phyloP scores from a whole-genome alignment of 2,797 vertebrate species.

The Zenarchopterus dispar region DNA sequence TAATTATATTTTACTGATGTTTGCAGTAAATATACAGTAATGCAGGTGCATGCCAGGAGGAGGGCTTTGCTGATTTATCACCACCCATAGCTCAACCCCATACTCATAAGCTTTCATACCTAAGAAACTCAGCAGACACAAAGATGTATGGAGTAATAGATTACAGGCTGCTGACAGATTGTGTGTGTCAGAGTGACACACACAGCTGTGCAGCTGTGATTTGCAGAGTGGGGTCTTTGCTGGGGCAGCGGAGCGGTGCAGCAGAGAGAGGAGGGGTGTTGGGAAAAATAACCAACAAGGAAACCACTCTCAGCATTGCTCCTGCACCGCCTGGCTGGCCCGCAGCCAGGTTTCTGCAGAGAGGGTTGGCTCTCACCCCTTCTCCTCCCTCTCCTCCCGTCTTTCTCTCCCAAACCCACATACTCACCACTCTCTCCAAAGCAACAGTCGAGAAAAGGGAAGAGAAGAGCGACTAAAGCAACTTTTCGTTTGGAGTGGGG shows the following conservation, averaged over 20 bases:
- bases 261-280: slow-evolving; percentile 32
- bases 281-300: slow-evolving; percentile 74
- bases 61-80: no score
- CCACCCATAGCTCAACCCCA: background rate
- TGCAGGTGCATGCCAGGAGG: no score
- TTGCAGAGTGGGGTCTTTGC: slow-evolving; percentile 43
- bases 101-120: background rate
- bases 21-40: no score
- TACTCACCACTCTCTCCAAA: slow-evolving; percentile 73
- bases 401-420: slow-evolving; percentile 70
- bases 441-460: slow-evolving; percentile 66
- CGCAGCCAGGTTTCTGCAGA: slow-evolving; percentile 66
- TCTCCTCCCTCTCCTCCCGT: slow-evolving; percentile 65
- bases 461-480: slow-evolving; percentile 49
- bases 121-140: background rate
- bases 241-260: slow-evolving; percentile 6
- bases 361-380: slow-evolving; percentile 77
- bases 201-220: slow-evolving; percentile 65
- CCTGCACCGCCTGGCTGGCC: slow-evolving; percentile 78
- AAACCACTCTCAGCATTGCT: slow-evolving; percentile 75
- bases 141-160: slow-evolving; percentile 14
- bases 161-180: slow-evolving; percentile 10
- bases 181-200: slow-evolving; percentile 53
- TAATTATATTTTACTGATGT: no score
- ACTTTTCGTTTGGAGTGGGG: slow-evolving; percentile 9